Percentiles rank a stretch among this genome's conserved stretches.
Evolutionary conservation across 2,888 invertebrate species (phyloP).

Genomic region (Machimus atricapillus): DNA sequence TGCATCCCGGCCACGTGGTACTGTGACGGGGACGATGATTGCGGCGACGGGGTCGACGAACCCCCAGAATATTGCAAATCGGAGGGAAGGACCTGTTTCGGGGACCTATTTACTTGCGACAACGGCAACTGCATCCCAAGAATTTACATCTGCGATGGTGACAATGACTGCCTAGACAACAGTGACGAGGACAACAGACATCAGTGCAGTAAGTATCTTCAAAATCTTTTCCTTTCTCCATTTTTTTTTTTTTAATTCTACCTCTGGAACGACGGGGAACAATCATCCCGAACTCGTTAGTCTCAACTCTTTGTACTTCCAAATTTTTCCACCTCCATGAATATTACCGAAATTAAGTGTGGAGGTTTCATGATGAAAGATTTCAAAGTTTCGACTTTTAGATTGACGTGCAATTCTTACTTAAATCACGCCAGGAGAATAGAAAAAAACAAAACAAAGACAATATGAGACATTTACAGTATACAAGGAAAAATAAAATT

Average conservation of each 20-base stretch:
- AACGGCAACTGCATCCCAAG: conserved; percentile 96
- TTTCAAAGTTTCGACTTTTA: too few species aligned
- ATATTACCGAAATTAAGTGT: not conserved
- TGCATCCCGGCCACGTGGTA: conserved; percentile 97
- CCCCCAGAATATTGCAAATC: conserved; percentile 93
- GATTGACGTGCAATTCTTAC: too few species aligned
- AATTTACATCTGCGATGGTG: conserved; percentile 93
- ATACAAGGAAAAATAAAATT: too few species aligned
- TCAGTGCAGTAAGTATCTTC: conserved; percentile 74
- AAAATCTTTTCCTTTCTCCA: not conserved
- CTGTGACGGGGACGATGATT: conserved; percentile 96
- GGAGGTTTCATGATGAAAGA: not conserved
- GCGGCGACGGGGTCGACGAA: conserved; percentile 89
- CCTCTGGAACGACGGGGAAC: not conserved
- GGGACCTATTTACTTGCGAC: conserved; percentile 94
- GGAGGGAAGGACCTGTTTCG: conserved; percentile 92
- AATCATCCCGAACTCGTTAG: not conserved
- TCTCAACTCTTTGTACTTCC: not conserved
- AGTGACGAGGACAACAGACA: conserved; percentile 91
- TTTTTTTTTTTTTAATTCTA: conserved; percentile 2
- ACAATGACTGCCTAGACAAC: conserved; percentile 93
- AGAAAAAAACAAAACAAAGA: too few species aligned
- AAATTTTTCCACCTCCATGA: not conserved
- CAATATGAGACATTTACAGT: too few species aligned
- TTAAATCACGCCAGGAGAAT: too few species aligned